Base-by-base conservation (phyloP, 2,888 invertebrate genomes). In the Lobophora halterata region DNA sequence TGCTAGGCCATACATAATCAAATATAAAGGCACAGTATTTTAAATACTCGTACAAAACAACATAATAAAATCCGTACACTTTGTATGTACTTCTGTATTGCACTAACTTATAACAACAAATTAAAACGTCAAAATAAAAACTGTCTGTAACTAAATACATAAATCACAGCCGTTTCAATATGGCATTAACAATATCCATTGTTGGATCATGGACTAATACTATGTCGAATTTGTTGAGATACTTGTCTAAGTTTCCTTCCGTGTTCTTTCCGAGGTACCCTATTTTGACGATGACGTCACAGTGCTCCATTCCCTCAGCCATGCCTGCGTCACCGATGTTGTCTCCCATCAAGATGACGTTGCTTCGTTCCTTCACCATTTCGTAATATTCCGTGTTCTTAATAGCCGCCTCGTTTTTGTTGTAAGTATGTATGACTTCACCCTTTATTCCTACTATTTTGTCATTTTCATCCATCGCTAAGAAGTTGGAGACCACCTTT, bases 301-400 rank as follows among this genome's bases (percentile, higher is more conserved):
- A 88, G 45, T 93, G 88, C 1, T 93, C 92, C 58, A 96, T 92
- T 1, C 97, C 98, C 49, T 95, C 93, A 0, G 95, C 95, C 98
- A 99, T 99, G 9, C 90, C 90, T 0, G 97, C 92, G 81, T 99
- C 99, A 0, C 98, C 98, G 1, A 96, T 79, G 0, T 95, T 94
- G 73, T 99, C 98, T 0, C 98, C 99, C 90, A 99, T 90, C 0
- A 99, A 88, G 14, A 99, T 89, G 0, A 97, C 93, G 74, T 98
- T 97, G 46, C 88, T 88, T 7, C 96, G 88, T 28, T 90, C 83
- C 36, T 89, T 87, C 0, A 94, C 90, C 61, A 92, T 75, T 31
- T 93, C 89, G 70, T 95, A 95, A 75, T 97, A 97, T 28, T 94
- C 92, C 0, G 93, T 91, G 32, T 93, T 91, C 61, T 92, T 90